Base-by-base conservation (phyloP, 2,113 vertebrate species). In the Athene noctua region DNA sequence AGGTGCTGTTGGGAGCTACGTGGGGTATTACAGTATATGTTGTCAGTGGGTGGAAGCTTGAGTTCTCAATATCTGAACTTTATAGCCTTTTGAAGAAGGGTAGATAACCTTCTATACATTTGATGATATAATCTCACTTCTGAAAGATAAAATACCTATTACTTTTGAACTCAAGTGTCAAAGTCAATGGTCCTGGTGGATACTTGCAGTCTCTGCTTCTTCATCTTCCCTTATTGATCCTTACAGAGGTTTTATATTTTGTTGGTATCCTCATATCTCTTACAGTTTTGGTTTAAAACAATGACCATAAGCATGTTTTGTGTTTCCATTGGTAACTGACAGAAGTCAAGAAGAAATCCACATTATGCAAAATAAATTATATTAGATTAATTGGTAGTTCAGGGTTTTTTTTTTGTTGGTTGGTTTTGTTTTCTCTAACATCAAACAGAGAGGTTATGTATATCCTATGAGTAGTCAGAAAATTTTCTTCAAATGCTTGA, bases 371-470 rank as follows among this genome's bases (percentile, higher is more conserved):
- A 89, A 59, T 11, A 71, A 71, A 72, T 26, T 29, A n/a, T 17
- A n/a, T 32, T 0, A 27, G 26, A 57, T 10, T 22, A 72, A 7
- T 46, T 51, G 9, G 2, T 49, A 6, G 9, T 23, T 59, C 30
- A 10, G 4, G 6, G 46, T 5, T 2, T 38, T 72, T 38, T 72
- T 5, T 29, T 61, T 25, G 6, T 47, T 71, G 1, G 0, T 58
- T 65, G 9, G 3, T 52, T 85, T 80, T 49, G 20, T 2, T 66
- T 71, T 52, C 27, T 36, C 22, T 73, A 29, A 47, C 2, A 17
- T 66, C 11, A 80, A 19, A 58, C 8, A 68, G 5, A 65, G 13
- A 49, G 6, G 2, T 1, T 0, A 2, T 25, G 11, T 25, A 25
- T 62, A 25, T 62, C 11, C 7, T 63, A 6, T 9, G 73, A 25